Evolutionary conservation across 2,113 vertebrate genomes (phyloP).

Genomic region (Campylomormyrus tamandua): DNA sequence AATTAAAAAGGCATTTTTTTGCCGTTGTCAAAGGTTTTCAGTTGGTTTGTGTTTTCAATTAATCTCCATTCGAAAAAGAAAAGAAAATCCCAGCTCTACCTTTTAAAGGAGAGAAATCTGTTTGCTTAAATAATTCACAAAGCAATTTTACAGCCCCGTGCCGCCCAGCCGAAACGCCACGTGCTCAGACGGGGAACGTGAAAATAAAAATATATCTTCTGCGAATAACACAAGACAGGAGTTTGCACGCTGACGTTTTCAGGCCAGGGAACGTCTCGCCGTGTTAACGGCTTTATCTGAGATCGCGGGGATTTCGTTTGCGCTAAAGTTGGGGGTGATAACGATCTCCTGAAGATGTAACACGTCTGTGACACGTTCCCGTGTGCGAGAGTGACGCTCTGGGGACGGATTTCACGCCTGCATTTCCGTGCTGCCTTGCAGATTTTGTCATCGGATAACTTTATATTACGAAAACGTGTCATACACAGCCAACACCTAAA

Average conservation of each 20-base stretch:
- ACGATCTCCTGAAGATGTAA: not conserved
- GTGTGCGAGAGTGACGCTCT: not conserved
- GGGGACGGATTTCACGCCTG: not conserved
- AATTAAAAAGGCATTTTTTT: not conserved
- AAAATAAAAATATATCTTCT: constrained; percentile 35
- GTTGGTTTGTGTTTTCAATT: constrained; percentile 38
- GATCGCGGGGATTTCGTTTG: constrained; percentile 13
- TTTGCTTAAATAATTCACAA: constrained; percentile 61
- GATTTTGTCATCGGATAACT: not conserved
- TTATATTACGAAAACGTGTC: not conserved
- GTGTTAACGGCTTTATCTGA: constrained; percentile 2
- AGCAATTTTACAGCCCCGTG: constrained; percentile 49
- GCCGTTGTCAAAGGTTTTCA: constrained; percentile 8
- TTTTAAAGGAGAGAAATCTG: constrained; percentile 43
- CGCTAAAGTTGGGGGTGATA: not conserved
- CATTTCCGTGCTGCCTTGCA: not conserved
- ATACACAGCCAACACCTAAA: not conserved
- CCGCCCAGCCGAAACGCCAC: constrained; percentile 25
- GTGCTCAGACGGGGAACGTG: constrained; percentile 24
- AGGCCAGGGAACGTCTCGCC: not conserved
- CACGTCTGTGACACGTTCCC: not conserved
- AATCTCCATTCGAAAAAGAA: constrained; percentile 29
- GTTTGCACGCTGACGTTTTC: constrained; percentile 14
- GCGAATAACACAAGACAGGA: not conserved
- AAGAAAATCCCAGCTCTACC: constrained; percentile 22